phyloP scores from a whole-genome alignment of 1,140 invertebrate genomes.

The Macrobrachium nipponense region DNA sequence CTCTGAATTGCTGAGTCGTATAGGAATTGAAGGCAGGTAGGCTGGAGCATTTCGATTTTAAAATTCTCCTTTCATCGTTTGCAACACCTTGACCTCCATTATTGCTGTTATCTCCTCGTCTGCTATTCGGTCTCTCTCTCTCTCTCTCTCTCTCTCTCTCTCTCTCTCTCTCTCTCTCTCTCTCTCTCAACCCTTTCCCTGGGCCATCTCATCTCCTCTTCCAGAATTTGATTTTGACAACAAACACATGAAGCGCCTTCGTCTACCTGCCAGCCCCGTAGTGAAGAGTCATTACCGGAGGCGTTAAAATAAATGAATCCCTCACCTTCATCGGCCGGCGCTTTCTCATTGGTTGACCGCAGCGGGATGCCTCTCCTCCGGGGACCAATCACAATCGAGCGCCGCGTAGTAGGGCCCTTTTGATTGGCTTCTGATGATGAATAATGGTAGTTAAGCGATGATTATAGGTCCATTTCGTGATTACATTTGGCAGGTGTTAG shows the following conservation, averaged over 20 bases:
- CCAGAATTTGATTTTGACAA: not conserved
- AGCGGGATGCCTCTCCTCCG: not conserved
- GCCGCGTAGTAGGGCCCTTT: not conserved
- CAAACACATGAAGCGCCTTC: not conserved
- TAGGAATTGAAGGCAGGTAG: no score
- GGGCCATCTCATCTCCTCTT: not conserved
- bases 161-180: slow-evolving; percentile 8
- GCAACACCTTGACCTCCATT: not conserved
- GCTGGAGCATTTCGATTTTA: no score
- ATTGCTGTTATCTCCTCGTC: no score
- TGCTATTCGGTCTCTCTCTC: not conserved
- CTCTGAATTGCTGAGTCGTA: no score
- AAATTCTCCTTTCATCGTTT: no score
- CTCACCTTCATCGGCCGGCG: slow-evolving; percentile 11
- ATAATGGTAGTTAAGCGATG: slow-evolving; percentile 33
- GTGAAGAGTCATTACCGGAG: slow-evolving; percentile 27
- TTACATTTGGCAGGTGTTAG: slow-evolving; percentile 49
- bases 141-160: not conserved
- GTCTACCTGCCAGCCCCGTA: slow-evolving; percentile 13
- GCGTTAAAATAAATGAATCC: slow-evolving; percentile 44
- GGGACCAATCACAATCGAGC: slow-evolving; percentile 22
- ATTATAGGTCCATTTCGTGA: slow-evolving; percentile 48
- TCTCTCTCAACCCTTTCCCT: not conserved
- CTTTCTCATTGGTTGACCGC: slow-evolving; percentile 17
- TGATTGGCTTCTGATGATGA: slow-evolving; percentile 49